phyloP scores from a whole-genome alignment of 2,113 vertebrate species.

The Clarias batrachus region DNA sequence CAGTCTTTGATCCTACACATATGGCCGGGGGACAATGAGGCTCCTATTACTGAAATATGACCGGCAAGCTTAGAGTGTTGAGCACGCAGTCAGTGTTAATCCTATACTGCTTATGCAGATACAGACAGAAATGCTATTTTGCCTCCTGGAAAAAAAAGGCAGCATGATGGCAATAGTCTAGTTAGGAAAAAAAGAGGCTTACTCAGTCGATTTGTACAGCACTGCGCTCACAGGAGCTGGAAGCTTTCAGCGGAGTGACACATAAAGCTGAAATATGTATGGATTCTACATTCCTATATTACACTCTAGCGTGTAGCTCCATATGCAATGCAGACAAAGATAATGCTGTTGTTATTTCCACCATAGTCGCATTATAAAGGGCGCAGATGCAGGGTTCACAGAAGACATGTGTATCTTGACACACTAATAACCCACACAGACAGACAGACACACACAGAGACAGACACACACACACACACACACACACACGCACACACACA shows the following conservation, averaged over 20 bases:
- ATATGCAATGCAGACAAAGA: background rate
- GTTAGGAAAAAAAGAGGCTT: background rate
- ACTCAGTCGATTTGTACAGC: background rate
- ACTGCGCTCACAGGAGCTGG: background rate
- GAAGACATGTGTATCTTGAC: background rate
- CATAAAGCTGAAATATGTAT: background rate
- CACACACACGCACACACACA: background rate
- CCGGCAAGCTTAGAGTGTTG: background rate
- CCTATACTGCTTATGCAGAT: constrained; percentile 13
- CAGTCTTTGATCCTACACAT: background rate
- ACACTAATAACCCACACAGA: background rate
- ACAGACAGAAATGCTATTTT: background rate
- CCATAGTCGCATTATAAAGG: background rate
- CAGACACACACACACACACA: background rate
- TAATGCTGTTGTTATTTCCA: background rate
- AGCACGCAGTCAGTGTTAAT: constrained; percentile 24
- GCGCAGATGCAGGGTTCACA: background rate
- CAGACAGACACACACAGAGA: no score
- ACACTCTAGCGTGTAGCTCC: background rate
- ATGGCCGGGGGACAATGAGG: background rate
- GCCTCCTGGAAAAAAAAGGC: background rate
- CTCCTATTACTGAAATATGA: constrained; percentile 10
- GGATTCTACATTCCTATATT: background rate
- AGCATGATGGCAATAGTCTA: background rate
- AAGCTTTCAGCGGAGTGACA: background rate